Base-by-base conservation (phyloP, 2,113 vertebrate species). In the Leptobrachium ailaonicum region DNA sequence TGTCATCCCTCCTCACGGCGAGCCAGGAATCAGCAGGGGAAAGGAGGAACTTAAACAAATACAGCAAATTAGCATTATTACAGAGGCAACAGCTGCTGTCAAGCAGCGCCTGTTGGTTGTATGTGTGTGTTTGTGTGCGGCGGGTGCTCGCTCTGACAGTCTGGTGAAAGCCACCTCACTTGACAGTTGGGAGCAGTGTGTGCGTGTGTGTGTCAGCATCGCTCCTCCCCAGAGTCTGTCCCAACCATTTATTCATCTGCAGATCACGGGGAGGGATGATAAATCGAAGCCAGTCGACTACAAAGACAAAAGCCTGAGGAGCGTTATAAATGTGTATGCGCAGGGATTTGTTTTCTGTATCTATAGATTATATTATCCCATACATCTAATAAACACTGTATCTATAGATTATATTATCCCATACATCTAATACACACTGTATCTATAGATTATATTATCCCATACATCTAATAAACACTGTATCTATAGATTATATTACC, bases 241-340 rank as follows among this genome's bases (percentile, higher is more conserved):
- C 54, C 75, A 77, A 42, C 58, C 58, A 70, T 68, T 53, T 72
- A 41, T 56, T 82, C 56, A 71, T 63, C 72, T 80, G 70, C 66
- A 54, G 45, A 44, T 72, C 77, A 84, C 67, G 71, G 76, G 70
- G 70, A 80, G 47, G 60, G 50, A 14, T 41, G 47, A 54, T 60
- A 73, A 75, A 76, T 70, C 56, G 76, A 32, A 66, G 79, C 50
- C 70, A 80, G 42, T 40, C 4, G 20, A 9, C 41, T 20, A 8
- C 3, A 20, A 42, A 42, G 5, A 71, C 0, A 5, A 0, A 41
- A 2, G 20, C 13, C 47, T 50, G 40, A 9, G 10, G n/a, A 2
- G 0, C 50, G 0, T 0, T 0, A 0, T 0, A 58, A 1, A 14
- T 41, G 7, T 20, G 32, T n/a, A 54, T 42, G 3, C 41, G 43